A percentile compares a stretch with the other conserved stretches of the same genome.
Conservation (phyloP, 2,888 invertebrate genomes). For the Mythimna ferrago region DNA sequence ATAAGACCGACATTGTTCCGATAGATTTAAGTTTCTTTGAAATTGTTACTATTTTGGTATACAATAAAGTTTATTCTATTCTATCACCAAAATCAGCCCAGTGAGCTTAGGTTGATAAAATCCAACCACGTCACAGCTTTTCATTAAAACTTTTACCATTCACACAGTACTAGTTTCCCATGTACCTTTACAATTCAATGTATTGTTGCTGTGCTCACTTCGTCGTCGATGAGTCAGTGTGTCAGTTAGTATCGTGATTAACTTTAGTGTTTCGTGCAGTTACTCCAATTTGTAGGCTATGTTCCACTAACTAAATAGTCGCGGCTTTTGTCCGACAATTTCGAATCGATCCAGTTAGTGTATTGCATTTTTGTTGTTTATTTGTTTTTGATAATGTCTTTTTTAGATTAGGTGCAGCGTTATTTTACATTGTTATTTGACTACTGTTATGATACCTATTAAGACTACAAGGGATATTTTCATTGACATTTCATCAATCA, state of each 20-base stretch:
- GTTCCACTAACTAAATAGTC: conserved; percentile 31
- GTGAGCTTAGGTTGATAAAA: not conserved
- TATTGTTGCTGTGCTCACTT: not conserved
- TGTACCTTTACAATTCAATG: not conserved
- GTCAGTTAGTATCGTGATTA: conserved; percentile 44
- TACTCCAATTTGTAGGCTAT: conserved; percentile 32
- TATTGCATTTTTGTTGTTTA: not conserved
- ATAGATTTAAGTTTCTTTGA: no score
- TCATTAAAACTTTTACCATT: conserved; percentile 25
- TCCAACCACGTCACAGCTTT: not conserved
- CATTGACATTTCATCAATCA: not conserved
- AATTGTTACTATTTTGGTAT: no score
- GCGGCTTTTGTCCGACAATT: not conserved
- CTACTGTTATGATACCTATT: not conserved
- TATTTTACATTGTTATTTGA: not conserved
- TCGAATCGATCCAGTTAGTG: not conserved
- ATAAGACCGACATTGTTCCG: no score
- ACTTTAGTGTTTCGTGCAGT: conserved; percentile 31
- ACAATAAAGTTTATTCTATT: no score
- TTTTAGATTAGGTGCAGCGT: not conserved
- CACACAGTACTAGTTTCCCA: not conserved
- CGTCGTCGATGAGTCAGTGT: conserved; percentile 40
- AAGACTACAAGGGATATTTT: not conserved
- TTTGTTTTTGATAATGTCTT: not conserved
- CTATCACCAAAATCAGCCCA: not conserved